A percentile compares a stretch with the other conserved stretches of the same genome.
Evolutionary conservation across 2,113 vertebrate genomes (phyloP).

Genomic region (Bufo bufo): DNA sequence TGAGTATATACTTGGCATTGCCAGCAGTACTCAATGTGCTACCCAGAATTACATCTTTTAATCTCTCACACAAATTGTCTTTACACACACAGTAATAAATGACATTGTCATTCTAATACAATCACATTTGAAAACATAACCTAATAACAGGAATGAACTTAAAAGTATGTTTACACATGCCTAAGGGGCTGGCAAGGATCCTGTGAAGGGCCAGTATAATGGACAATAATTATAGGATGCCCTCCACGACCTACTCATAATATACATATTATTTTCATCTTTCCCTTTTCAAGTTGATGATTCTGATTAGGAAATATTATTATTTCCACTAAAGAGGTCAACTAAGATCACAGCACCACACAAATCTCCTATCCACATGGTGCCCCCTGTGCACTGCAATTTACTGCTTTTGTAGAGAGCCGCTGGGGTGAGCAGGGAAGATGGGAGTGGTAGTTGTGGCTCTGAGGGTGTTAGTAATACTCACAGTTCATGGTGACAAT

Average conservation of each 20-base stretch:
- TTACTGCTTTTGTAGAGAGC: background rate
- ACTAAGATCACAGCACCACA: background rate
- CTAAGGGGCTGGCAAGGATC: conserved; percentile 69
- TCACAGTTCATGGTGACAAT: too few species aligned
- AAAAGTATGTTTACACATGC: conserved; percentile 77
- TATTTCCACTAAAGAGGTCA: conserved; percentile 22
- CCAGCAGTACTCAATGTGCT: conserved; percentile 70
- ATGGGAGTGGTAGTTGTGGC: too few species aligned
- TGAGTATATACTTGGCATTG: conserved; percentile 66
- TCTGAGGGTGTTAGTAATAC: too few species aligned
- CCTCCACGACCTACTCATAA: conserved; percentile 69
- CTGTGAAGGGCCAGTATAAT: conserved; percentile 66
- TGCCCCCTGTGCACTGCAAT: background rate
- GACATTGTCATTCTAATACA: conserved; percentile 80
- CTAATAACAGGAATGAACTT: conserved; percentile 77
- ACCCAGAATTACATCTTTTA: conserved; percentile 65
- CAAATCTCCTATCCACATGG: background rate
- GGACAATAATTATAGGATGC: conserved; percentile 74
- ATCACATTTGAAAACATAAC: conserved; percentile 76
- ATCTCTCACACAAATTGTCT: conserved; percentile 34
- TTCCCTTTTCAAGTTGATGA: conserved; percentile 65
- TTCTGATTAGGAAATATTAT: conserved; percentile 41
- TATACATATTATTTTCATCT: conserved; percentile 69
- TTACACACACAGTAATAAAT: conserved; percentile 69
- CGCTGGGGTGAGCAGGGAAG: too few species aligned